Evolutionary conservation across 2,113 vertebrate species (phyloP).

Genomic region (Falcunculus frontatus): DNA sequence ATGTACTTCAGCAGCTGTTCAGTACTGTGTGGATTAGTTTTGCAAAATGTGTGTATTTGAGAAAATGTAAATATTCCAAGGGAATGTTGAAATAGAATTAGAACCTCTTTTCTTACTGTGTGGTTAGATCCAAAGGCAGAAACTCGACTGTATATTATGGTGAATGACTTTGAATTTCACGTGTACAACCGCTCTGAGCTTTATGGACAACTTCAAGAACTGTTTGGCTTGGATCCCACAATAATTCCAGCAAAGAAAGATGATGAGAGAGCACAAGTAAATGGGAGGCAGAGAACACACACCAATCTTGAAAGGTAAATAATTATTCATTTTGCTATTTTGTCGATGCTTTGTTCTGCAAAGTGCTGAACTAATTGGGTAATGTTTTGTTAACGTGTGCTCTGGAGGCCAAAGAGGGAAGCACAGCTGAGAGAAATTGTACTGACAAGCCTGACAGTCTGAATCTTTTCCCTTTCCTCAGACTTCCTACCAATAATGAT

Average conservation of each 20-base stretch:
- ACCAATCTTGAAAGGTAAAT: slow-evolving; percentile 83
- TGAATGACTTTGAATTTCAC: slow-evolving; percentile 97
- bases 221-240: slow-evolving; percentile 93
- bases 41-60: background rate
- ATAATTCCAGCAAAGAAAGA: slow-evolving; percentile 84
- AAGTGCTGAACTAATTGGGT: slow-evolving; percentile 14
- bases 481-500: background rate
- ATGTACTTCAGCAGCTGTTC: background rate
- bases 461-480: background rate
- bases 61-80: background rate
- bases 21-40: background rate
- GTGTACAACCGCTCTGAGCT: slow-evolving; percentile 96
- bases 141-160: slow-evolving; percentile 92
- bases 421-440: background rate
- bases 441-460: slow-evolving; percentile 5
- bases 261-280: slow-evolving; percentile 79
- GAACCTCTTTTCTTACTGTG: background rate
- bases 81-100: background rate
- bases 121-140: slow-evolving; percentile 93
- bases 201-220: slow-evolving; percentile 90
- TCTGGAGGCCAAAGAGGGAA: background rate
- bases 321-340: slow-evolving; percentile 10
- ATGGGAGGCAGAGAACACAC: slow-evolving; percentile 74
- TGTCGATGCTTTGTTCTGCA: slow-evolving; percentile 9
- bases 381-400: background rate